Base-by-base conservation (phyloP, 2,797 vertebrate genomes). In the Gobio occitaniae region DNA sequence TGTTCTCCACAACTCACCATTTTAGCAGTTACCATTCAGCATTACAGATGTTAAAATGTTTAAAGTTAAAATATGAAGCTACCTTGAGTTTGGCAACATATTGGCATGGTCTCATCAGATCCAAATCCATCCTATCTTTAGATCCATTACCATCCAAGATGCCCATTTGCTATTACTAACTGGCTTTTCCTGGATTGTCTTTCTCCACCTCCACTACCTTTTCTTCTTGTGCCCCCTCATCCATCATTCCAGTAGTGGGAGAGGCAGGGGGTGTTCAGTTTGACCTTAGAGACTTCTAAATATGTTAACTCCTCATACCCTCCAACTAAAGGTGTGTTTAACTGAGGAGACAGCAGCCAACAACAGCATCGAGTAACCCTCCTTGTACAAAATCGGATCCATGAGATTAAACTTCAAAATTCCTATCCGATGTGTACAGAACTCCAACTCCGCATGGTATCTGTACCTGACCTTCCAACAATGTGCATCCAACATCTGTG, bases 181-280 rank as follows among this genome's bases (percentile, higher is more conserved):
- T 74, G 68, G 44, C 69, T 86, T 84, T 85, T 85, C 70, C 75
- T 76, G 25, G 76, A 82, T 78, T 83, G 79, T 71, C 32, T 87
- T 59, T 68, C 65, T 87, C 63, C 44, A 74, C 83, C 85, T 85
- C 63, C 63, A 29, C 52, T 63, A 83, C 59, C 74, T 29, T 66
- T 52, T 70, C 44, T 82, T 83, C 25, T 82, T 82, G 72, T 56
- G 56, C 66, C 61, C 85, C 78, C 81, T 87, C 86, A 86, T 86
- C 86, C 82, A 84, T 89, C 88, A 89, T 74, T 84, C 48, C 84
- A 59, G 63, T 71, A 61, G 88, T 85, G 84, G 68, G 76, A 86
- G 68, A 78, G 78, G 54, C 38, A 70, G 82, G 65, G 63, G 80
- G 79, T 83, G 84, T 84, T 87, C 17, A 59, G 56, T 83, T 84